Evolutionary conservation across 2,797 vertebrate species (phyloP).

Genomic region (Phalanger gymnotis): DNA sequence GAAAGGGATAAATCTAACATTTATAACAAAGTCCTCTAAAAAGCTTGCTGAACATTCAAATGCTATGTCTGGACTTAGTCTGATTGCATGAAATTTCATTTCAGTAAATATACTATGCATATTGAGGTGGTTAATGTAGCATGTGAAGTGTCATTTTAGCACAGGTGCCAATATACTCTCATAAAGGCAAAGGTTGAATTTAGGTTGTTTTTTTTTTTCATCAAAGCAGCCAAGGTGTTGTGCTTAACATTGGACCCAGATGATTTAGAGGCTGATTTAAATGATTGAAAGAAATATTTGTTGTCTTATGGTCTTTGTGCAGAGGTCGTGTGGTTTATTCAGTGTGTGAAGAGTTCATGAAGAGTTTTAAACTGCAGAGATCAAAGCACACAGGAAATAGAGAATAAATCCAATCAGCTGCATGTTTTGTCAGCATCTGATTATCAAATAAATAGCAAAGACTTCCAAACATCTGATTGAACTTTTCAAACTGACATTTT

Average conservation of each 20-base stretch:
- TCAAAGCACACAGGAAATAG: background rate
- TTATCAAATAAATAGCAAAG: background rate
- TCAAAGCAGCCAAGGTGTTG: slow-evolving; percentile 32
- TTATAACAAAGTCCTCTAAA: slow-evolving; percentile 69
- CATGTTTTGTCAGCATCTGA: background rate
- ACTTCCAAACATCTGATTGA: background rate
- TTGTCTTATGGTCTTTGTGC: slow-evolving; percentile 18
- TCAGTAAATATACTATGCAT: slow-evolving; percentile 76
- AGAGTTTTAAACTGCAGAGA: background rate
- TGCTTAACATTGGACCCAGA: slow-evolving; percentile 75
- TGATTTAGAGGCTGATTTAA: slow-evolving; percentile 66
- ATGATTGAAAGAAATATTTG: slow-evolving; percentile 67
- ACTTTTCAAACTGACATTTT: background rate
- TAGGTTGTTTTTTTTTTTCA: background rate
- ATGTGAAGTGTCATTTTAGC: slow-evolving; percentile 74
- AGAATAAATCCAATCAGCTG: slow-evolving; percentile 9
- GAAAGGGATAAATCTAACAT: slow-evolving; percentile 69
- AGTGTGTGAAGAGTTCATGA: slow-evolving; percentile 43
- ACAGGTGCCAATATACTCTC: slow-evolving; percentile 69
- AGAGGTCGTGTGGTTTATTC: slow-evolving; percentile 24
- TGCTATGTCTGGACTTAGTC: slow-evolving; percentile 79
- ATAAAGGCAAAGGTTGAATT: slow-evolving; percentile 76
- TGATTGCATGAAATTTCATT: slow-evolving; percentile 81
- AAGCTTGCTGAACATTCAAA: slow-evolving; percentile 68
- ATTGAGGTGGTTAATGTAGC: slow-evolving; percentile 82